phyloP scores from a whole-genome alignment of 1,140 invertebrate genomes.

The Melipona quadrifasciata region DNA sequence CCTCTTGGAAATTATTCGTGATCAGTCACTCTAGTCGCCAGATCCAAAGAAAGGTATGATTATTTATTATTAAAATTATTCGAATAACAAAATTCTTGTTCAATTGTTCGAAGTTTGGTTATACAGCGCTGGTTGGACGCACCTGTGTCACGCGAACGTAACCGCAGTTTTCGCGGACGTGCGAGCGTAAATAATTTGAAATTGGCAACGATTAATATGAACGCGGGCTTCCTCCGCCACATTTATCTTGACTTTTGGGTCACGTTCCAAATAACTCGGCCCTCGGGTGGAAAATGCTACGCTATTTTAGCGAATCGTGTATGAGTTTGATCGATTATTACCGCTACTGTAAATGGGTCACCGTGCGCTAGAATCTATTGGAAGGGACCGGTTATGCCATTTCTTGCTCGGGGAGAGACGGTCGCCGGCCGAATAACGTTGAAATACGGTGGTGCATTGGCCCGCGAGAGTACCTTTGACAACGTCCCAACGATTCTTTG shows the following conservation, averaged over 20 bases:
- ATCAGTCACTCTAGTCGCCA: too few relatives aligned
- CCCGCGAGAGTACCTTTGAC: slow-evolving; percentile 1
- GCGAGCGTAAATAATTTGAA: background rate
- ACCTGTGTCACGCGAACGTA: background rate
- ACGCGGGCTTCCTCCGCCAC: background rate
- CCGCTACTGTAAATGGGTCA: slow-evolving; percentile 27
- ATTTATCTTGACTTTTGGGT: slow-evolving; percentile 11
- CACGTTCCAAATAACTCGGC: slow-evolving; percentile 13
- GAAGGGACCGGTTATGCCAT: slow-evolving; percentile 33
- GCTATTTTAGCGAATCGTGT: slow-evolving; percentile 31
- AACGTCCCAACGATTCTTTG: slow-evolving; percentile 18
- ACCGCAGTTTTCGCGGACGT: background rate
- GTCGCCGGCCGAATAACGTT: slow-evolving; percentile 18
- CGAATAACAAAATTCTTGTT: too few relatives aligned
- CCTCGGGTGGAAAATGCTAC: slow-evolving; percentile 20
- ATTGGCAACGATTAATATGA: background rate
- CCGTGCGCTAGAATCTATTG: slow-evolving; percentile 8
- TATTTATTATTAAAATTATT: too few relatives aligned
- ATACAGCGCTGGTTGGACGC: too few relatives aligned
- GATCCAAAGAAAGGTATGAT: too few relatives aligned
- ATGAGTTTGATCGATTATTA: slow-evolving; percentile 49
- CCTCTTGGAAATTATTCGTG: too few relatives aligned
- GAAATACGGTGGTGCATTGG: background rate
- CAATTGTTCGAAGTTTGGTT: too few relatives aligned
- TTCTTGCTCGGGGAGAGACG: slow-evolving; percentile 7